These are phyloP conservation scores for Dascyllus trimaculatus DNA, from an alignment of 2,113 vertebrate genomes.

Conservation along the genomic window DNA sequence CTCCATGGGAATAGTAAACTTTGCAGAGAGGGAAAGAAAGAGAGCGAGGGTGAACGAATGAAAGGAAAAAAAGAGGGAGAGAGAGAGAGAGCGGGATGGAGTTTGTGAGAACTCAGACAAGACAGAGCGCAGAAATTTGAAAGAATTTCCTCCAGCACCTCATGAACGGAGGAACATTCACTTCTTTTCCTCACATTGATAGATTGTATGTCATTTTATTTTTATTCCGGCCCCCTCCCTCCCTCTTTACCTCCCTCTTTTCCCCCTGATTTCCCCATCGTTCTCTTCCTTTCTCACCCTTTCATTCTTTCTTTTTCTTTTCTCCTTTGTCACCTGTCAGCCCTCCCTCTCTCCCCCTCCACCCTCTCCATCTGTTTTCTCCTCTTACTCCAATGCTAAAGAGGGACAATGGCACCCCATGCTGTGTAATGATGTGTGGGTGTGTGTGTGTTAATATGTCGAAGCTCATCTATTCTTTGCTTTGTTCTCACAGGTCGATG, in stretches of 20 bases:
- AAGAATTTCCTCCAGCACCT: constrained; percentile 51
- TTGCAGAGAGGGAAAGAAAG: constrained; percentile 75
- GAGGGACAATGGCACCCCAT: constrained; percentile 82
- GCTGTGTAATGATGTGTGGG: constrained; percentile 77
- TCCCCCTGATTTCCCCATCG: constrained; percentile 21
- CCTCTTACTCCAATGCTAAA: constrained; percentile 71
- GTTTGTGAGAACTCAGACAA: constrained; percentile 54
- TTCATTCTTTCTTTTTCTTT: constrained; percentile 57
- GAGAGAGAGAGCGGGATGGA: constrained; percentile 21
- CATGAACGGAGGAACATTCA: constrained; percentile 32
- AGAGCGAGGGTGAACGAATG: constrained; percentile 63
- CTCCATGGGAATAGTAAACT: constrained; percentile 85
- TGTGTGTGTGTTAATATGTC: constrained; percentile 42
- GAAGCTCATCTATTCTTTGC: constrained; percentile 73
- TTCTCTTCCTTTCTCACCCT: constrained; percentile 43
- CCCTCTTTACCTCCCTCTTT: not conserved
- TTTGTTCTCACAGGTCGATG: constrained; percentile 90
- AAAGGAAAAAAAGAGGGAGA: constrained; percentile 23
- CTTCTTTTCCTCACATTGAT: constrained; percentile 50
- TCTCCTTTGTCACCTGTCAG: constrained; percentile 81
- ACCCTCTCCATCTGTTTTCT: constrained; percentile 78
- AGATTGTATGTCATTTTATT: constrained; percentile 62
- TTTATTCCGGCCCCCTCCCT: constrained; percentile 24
- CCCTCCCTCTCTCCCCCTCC: constrained; percentile 65
- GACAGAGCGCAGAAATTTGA: constrained; percentile 51